Conservation (phyloP, 1,140 invertebrate genomes). For the Dendroctonus ponderosae region DNA sequence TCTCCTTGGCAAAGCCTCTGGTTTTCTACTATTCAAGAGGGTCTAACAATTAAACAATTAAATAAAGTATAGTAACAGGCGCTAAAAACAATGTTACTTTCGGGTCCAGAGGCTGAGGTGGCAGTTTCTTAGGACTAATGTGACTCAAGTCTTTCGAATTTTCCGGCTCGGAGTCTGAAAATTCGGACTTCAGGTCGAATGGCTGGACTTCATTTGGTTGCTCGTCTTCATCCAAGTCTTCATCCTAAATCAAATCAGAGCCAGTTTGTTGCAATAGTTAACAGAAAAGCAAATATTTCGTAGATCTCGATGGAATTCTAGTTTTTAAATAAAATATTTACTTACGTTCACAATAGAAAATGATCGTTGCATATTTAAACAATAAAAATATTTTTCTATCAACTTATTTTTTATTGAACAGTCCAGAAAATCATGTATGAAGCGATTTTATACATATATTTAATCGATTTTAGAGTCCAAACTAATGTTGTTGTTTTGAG, state of each 20-base stretch:
- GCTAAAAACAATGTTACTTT: too few species aligned
- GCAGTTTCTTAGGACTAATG: slow-evolving; percentile 26
- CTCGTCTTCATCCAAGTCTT: slow-evolving; percentile 10
- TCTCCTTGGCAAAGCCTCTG: slow-evolving; percentile 21
- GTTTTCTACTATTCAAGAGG: slow-evolving; percentile 13
- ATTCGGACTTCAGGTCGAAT: slow-evolving; percentile 12
- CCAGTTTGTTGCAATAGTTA: slow-evolving; percentile 6
- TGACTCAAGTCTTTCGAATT: slow-evolving; percentile 15
- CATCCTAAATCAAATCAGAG: slow-evolving; percentile 5
- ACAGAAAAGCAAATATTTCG: background rate
- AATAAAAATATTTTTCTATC: too few species aligned
- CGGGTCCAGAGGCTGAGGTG: too few species aligned
- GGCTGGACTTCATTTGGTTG: slow-evolving; percentile 10
- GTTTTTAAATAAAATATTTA: background rate
- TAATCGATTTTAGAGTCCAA: too few species aligned
- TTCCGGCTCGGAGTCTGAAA: slow-evolving; percentile 12
- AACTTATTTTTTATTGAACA: too few species aligned
- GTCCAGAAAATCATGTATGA: too few species aligned
- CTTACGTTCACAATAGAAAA: slow-evolving; percentile 41
- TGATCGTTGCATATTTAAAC: slow-evolving; percentile 36
- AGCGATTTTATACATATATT: too few species aligned
- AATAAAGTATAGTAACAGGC: too few species aligned
- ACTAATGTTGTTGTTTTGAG: too few species aligned
- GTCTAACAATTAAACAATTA: too few species aligned
- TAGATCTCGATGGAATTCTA: background rate